phyloP scores from a whole-genome alignment of 1,140 invertebrate genomes.

The Cardiocondyla obscurior region DNA sequence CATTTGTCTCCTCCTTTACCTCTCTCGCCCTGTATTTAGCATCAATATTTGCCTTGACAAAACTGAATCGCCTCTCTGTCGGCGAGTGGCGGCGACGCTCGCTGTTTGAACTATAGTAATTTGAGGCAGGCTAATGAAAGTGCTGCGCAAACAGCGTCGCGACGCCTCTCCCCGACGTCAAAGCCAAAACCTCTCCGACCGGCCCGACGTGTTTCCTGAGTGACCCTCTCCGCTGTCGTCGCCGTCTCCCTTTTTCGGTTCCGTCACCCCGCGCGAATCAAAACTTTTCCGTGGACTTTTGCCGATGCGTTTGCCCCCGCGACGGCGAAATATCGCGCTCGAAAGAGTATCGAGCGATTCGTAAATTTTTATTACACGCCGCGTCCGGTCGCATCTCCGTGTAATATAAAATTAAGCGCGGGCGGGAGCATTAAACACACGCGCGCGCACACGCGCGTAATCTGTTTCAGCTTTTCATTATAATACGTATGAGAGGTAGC shows the following conservation, averaged over 20 bases:
- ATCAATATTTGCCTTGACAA: slow-evolving; percentile 79
- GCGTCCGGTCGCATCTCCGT: not conserved
- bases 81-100: slow-evolving; percentile 68
- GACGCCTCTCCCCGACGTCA: slow-evolving; percentile 79
- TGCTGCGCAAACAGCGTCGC: slow-evolving; percentile 82
- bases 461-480: slow-evolving; percentile 48
- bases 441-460: not conserved
- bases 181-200: slow-evolving; percentile 77
- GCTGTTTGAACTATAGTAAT: slow-evolving; percentile 83
- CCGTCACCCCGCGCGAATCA: slow-evolving; percentile 15
- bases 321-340: not conserved
- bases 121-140: slow-evolving; percentile 83
- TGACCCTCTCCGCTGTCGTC: slow-evolving; percentile 35
- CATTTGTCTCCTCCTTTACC: slow-evolving; percentile 29
- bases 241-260: not conserved
- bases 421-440: slow-evolving; percentile 22
- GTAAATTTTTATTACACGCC: slow-evolving; percentile 4
- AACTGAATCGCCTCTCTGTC: slow-evolving; percentile 78
- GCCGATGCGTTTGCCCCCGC: not conserved
- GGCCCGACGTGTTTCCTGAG: slow-evolving; percentile 17
- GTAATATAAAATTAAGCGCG: slow-evolving; percentile 37
- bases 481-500: slow-evolving; percentile 29
- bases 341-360: not conserved
- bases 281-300: slow-evolving; percentile 24
- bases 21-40: slow-evolving; percentile 69